Conservation (phyloP, 1,140 invertebrate genomes). For the Diprion similis region DNA sequence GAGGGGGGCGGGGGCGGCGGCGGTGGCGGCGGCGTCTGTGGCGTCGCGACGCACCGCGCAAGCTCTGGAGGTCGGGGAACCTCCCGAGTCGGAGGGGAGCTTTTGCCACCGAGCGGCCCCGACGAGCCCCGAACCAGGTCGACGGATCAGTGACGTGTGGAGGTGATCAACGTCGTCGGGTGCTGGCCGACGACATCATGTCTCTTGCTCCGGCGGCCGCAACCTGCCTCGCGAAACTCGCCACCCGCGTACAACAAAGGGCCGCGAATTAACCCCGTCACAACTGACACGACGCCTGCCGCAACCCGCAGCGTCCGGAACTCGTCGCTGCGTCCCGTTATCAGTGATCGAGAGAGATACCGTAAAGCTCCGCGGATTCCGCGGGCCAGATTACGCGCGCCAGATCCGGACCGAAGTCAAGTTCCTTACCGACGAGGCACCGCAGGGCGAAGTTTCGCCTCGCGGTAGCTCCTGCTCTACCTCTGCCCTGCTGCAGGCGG, state of each 20-base stretch:
- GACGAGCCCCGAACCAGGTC: conserved; percentile 30
- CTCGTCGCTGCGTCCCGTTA: too few relatives aligned
- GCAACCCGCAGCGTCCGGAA: too few relatives aligned
- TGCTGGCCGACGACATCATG: conserved; percentile 37
- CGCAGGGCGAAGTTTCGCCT: conserved; percentile 29
- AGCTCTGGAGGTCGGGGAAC: conserved; percentile 24
- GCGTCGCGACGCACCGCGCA: conserved; percentile 27
- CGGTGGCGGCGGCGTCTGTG: conserved; percentile 14
- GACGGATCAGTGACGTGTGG: conserved; percentile 25
- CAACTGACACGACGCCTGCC: too few relatives aligned
- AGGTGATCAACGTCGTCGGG: conserved; percentile 31
- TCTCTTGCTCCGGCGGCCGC: conserved; percentile 20
- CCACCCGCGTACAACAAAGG: neutral
- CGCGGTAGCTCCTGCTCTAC: neutral
- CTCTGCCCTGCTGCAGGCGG: neutral
- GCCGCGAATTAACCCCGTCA: too few relatives aligned
- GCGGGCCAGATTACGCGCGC: too few relatives aligned
- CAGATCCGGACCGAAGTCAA: too few relatives aligned
- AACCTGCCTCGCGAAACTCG: neutral
- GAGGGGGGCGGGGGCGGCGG: conserved; percentile 5
- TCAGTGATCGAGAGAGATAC: too few relatives aligned
- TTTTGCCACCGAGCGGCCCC: conserved; percentile 30
- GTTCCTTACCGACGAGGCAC: too few relatives aligned
- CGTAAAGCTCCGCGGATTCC: too few relatives aligned
- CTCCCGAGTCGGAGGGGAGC: conserved; percentile 23